Percentiles rank a stretch among this genome's conserved stretches.
Evolutionary conservation across 2,113 vertebrate genomes (phyloP).

Genomic region (Sialia sialis): DNA sequence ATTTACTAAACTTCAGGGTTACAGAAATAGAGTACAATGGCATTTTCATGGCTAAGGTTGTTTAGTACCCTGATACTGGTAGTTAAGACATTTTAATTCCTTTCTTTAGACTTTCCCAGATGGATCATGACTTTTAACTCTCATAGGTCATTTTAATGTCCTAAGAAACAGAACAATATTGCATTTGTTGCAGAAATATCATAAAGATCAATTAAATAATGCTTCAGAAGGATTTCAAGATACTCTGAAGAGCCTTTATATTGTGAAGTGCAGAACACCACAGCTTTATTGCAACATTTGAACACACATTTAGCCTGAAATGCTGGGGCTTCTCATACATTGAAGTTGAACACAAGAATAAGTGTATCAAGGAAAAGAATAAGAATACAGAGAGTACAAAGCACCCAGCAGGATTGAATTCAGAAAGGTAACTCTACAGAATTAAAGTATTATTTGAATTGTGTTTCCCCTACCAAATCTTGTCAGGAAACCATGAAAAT

Average conservation of each 20-base stretch:
- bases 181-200: not conserved
- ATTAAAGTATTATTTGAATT: not conserved
- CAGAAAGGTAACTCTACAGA: not conserved
- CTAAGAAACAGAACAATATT: not conserved
- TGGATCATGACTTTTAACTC: not conserved
- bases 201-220: constrained; percentile 6
- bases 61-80: not conserved
- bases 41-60: not conserved
- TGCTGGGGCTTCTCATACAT: not conserved
- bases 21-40: not conserved
- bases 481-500: not conserved
- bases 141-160: not conserved
- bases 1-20: not conserved
- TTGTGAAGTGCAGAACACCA: not conserved
- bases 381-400: not conserved
- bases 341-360: not conserved
- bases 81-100: not conserved
- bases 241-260: not conserved
- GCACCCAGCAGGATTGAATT: not conserved
- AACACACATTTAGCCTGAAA: not conserved
- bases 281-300: not conserved
- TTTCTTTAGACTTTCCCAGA: not conserved
- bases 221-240: not conserved
- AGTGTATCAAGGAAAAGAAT: not conserved
- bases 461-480: not conserved